Evolutionary conservation across 1,140 invertebrate genomes (phyloP).

Genomic region (Diabrotica undecimpunctata): DNA sequence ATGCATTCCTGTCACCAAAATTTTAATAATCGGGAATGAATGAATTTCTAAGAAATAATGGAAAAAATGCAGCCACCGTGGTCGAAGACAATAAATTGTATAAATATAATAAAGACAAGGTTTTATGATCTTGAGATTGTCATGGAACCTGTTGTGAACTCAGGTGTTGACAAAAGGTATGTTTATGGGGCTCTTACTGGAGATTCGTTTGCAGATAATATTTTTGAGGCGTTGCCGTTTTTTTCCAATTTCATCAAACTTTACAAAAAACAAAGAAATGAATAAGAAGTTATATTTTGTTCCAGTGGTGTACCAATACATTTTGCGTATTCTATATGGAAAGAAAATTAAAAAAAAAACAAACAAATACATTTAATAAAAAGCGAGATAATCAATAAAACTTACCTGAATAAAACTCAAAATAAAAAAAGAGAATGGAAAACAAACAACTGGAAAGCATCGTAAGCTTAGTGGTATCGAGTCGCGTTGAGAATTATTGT

Average conservation of each 20-base stretch:
- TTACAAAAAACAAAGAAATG: not conserved
- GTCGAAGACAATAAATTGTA: constrained; percentile 38
- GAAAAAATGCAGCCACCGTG: constrained; percentile 28
- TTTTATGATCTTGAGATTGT: constrained; percentile 26
- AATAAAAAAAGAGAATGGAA: too few relatives aligned
- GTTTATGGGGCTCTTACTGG: constrained; percentile 36
- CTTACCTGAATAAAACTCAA: too few relatives aligned
- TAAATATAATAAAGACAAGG: constrained; percentile 40
- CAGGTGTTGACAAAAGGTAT: constrained; percentile 42
- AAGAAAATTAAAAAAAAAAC: too few relatives aligned
- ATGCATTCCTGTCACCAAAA: constrained; percentile 8
- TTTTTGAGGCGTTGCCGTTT: constrained; percentile 6
- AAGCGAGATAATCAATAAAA: too few relatives aligned
- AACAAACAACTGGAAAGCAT: too few relatives aligned
- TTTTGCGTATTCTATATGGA: too few relatives aligned
- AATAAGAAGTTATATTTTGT: too few relatives aligned
- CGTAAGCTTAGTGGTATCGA: too few relatives aligned
- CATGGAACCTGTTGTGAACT: constrained; percentile 20
- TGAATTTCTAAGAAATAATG: constrained; percentile 27
- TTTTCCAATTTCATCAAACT: not conserved
- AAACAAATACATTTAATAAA: too few relatives aligned
- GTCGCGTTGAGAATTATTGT: too few relatives aligned
- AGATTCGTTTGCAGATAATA: constrained; percentile 39
- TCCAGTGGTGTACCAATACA: too few relatives aligned
- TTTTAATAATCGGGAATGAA: constrained; percentile 11